Conservation (phyloP, 2,797 vertebrate species). For the Myotis myotis region DNA sequence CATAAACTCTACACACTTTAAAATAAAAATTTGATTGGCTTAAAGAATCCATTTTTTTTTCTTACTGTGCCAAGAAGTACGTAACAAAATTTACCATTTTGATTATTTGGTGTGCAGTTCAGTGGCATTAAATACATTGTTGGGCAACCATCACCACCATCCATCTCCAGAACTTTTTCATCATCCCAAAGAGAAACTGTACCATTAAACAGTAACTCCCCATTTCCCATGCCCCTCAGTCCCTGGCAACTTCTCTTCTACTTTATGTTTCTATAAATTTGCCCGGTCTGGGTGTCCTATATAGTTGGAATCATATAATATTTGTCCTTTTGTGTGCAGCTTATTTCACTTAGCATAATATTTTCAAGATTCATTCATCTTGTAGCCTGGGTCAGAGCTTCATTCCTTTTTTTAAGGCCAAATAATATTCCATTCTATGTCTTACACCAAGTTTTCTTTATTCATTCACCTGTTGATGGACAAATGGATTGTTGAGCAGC, state of each 20-base stretch:
- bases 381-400: background rate
- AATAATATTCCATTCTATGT: background rate
- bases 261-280: background rate
- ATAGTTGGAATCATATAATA: background rate
- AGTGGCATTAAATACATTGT: background rate
- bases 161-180: background rate
- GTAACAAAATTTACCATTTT: background rate
- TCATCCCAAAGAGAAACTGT: background rate
- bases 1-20: background rate
- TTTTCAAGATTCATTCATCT: background rate
- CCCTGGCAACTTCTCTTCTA: background rate
- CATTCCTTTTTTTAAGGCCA: background rate
- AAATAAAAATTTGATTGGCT: background rate
- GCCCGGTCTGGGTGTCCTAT: background rate
- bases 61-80: background rate
- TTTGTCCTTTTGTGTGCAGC: background rate
- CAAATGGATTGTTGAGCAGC: background rate
- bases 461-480: background rate
- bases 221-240: background rate
- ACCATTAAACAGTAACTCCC: background rate
- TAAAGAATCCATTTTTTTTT: background rate
- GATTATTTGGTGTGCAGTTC: background rate
- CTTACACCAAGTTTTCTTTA: background rate
- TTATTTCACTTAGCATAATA: background rate
- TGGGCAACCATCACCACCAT: background rate